phyloP scores from a whole-genome alignment of 2,113 vertebrate genomes.

The Vanacampus margaritifer region DNA sequence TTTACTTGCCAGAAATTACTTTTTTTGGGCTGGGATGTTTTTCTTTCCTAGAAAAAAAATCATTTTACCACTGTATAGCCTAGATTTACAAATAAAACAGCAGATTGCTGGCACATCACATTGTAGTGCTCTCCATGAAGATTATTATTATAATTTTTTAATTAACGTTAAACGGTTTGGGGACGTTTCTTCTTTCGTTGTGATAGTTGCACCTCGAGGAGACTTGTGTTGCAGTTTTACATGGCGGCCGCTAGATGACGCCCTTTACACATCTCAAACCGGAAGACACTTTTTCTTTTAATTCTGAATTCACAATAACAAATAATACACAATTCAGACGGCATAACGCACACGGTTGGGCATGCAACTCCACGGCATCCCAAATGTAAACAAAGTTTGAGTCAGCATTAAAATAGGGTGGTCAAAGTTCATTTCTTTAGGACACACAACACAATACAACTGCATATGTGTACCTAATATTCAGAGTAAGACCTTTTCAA shows the following conservation, averaged over 20 bases:
- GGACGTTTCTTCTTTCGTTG: not conserved
- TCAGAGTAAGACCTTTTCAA: slow-evolving; percentile 2
- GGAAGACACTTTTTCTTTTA: slow-evolving; percentile 31
- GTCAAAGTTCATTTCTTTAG: not conserved
- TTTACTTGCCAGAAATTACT: no score
- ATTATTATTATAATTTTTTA: no score
- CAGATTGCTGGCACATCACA: no score
- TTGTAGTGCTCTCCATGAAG: no score
- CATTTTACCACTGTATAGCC: no score
- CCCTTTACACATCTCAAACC: not conserved
- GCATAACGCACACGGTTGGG: not conserved
- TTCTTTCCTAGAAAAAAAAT: no score
- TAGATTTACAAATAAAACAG: no score
- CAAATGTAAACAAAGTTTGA: slow-evolving; percentile 57
- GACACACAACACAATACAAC: not conserved
- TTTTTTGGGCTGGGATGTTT: no score
- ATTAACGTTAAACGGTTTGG: not conserved
- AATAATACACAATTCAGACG: slow-evolving; percentile 59
- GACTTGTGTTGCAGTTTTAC: not conserved
- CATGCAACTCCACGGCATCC: slow-evolving; percentile 30
- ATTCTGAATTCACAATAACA: slow-evolving; percentile 65
- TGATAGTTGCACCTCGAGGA: not conserved
- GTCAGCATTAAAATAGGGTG: not conserved
- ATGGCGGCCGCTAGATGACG: slow-evolving; percentile 27
- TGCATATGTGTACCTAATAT: not conserved